Base-by-base conservation (phyloP, 1,140 invertebrate genomes). In the Meloidogyne hapla region DNA sequence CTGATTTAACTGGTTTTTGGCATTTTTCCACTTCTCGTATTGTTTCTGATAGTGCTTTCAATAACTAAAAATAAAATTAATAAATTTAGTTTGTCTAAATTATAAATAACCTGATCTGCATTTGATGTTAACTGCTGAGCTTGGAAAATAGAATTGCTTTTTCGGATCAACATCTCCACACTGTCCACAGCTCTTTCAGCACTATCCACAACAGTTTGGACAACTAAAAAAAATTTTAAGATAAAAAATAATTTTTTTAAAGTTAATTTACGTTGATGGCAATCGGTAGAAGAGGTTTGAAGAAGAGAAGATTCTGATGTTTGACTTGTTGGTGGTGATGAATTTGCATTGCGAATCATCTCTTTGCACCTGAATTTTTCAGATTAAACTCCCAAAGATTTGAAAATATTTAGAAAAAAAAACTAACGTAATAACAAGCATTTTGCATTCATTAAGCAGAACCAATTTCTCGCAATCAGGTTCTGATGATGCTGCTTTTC, bases 51-150 rank as follows among this genome's bases (percentile, higher is more conserved):
- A 78, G 69, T 18, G 77, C 70, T 48, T 79, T 79, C 25, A 78
- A 62, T 5, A 78, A 26, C 77, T 78, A 13, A 15, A 77, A 66
- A 23, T 5, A 15, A 38, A 38, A 76, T n/a, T n/a, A n/a, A 42
- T 12, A 38, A 21, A 61, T 79, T 69, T 26, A 10, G 15, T 42
- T 23, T 9, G 12, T 75, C 18, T 23, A 40, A 25, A 2, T 9
- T 74, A 2, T 26, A 23, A n/a, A 23, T 9, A 38, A 79, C 77
- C 78, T 78, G 77, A n/a, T 78, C 77, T 15, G 69, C 62, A 75
- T 78, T 78, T 61, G 77, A 56, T 10, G 69, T 78, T 64, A 78
- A 64, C 9, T 75, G 77, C 38, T 78, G 78, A 33, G 77, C 77
- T 26, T 78, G 77, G 33, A 78, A 78, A 5, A 78, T 38, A n/a